phyloP scores from a whole-genome alignment of 2,113 vertebrate genomes.

The Ginglymostoma cirratum region DNA sequence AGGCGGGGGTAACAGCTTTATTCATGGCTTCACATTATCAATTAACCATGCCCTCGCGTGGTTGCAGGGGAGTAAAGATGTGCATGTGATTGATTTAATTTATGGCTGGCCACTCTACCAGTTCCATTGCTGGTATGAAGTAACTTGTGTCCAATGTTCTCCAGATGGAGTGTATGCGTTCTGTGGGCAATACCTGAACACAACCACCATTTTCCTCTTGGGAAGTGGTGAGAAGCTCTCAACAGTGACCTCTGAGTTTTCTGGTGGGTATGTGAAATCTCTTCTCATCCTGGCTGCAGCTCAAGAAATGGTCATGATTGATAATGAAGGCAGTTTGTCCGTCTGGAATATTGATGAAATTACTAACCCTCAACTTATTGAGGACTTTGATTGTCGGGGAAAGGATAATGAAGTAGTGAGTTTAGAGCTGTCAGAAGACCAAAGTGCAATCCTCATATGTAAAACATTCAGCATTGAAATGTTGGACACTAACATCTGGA shows the following conservation, averaged over 20 bases:
- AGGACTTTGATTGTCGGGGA: conserved; percentile 90
- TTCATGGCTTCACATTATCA: conserved; percentile 89
- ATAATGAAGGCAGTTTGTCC: conserved; percentile 89
- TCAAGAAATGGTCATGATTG: conserved; percentile 94
- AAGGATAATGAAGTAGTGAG: conserved; percentile 89
- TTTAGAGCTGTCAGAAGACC: conserved; percentile 92
- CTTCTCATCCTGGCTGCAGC: conserved; percentile 85
- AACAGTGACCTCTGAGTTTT: conserved; percentile 92
- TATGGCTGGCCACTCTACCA: conserved; percentile 97
- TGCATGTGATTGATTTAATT: conserved; percentile 88
- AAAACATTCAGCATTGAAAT: conserved; percentile 92
- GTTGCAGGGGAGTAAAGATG: conserved; percentile 94
- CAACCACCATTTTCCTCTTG: conserved; percentile 83
- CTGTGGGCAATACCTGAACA: conserved; percentile 95
- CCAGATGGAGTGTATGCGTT: conserved; percentile 89
- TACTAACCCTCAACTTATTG: conserved; percentile 78
- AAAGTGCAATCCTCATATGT: conserved; percentile 89
- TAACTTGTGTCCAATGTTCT: conserved; percentile 93
- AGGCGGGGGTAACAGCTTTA: conserved; percentile 73
- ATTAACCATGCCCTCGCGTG: conserved; percentile 90
- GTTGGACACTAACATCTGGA: conserved; percentile 84
- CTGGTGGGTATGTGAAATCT: conserved; percentile 90
- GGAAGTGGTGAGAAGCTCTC: conserved; percentile 90
- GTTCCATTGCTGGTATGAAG: conserved; percentile 98
- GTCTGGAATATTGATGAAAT: conserved; percentile 95